Evolutionary conservation across 2,888 invertebrate species (phyloP).

Genomic region (Diadromus collaris): DNA sequence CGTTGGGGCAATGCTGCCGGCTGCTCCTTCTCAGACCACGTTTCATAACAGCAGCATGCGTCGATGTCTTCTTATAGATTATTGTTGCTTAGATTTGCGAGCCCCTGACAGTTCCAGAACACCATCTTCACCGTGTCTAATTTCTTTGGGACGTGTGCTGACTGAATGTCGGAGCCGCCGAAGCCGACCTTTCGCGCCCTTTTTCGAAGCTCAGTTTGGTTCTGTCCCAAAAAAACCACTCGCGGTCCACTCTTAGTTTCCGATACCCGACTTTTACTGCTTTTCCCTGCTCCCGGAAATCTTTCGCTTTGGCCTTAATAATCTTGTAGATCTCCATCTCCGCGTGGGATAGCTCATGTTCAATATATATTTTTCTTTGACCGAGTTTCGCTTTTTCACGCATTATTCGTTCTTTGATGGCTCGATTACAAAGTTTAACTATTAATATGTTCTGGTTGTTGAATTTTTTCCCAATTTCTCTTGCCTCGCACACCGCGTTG

Average conservation of each 20-base stretch:
- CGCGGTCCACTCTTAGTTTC: conserved; percentile 16
- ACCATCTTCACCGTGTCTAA: neutral
- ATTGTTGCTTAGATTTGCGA: conserved; percentile 3
- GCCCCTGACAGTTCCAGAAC: conserved; percentile 33
- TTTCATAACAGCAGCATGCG: neutral
- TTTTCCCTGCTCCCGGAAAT: neutral
- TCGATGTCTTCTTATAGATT: neutral
- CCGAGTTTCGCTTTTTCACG: conserved; percentile 24
- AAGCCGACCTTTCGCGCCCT: neutral
- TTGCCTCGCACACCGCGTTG: conserved; percentile 7
- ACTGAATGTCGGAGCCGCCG: neutral
- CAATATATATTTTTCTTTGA: neutral
- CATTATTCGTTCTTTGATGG: conserved; percentile 27
- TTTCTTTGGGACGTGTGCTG: neutral
- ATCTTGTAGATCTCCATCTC: conserved; percentile 8
- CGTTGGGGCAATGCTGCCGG: neutral
- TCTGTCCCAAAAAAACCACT: conserved; percentile 20
- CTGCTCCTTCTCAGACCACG: neutral
- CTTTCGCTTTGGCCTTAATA: conserved; percentile 14
- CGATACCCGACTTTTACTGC: conserved; percentile 1
- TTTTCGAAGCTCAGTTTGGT: neutral
- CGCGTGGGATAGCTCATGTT: conserved; percentile 9
- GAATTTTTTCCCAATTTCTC: conserved; percentile 7
- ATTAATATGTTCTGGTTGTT: neutral
- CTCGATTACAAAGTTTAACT: conserved; percentile 7